phyloP scores from a whole-genome alignment of 2,113 vertebrate species.

The Syrmaticus mikado region DNA sequence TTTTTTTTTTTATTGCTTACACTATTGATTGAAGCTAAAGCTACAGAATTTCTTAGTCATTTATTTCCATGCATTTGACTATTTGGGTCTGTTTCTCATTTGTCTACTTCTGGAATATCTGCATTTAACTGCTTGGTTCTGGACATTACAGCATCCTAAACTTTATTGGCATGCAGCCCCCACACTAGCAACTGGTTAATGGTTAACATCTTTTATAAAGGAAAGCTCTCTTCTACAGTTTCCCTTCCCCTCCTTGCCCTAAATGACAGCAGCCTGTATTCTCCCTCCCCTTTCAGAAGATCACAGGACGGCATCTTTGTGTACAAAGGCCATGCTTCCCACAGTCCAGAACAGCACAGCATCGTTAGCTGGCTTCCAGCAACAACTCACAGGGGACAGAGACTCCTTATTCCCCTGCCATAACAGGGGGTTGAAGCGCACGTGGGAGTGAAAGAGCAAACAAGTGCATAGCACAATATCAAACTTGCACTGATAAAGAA shows the following conservation, averaged over 20 bases:
- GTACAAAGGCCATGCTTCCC: fast-evolving
- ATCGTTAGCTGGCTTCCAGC: neutral
- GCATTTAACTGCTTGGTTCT: neutral
- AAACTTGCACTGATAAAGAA: neutral
- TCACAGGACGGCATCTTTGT: neutral
- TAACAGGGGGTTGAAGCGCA: neutral
- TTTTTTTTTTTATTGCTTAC: neutral
- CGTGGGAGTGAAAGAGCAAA: neutral
- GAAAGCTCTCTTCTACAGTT: neutral
- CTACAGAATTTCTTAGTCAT: neutral
- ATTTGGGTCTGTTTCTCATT: neutral
- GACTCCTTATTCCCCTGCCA: neutral
- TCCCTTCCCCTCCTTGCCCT: neutral
- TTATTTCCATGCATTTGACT: neutral
- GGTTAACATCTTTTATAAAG: neutral
- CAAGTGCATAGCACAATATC: neutral
- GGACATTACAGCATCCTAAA: neutral
- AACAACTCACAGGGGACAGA: fast-evolving
- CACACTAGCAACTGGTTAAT: neutral
- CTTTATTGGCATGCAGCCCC: neutral
- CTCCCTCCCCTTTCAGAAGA: neutral
- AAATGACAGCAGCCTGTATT: neutral
- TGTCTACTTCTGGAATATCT: neutral
- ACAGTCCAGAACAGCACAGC: neutral
- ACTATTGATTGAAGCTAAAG: neutral